phyloP scores from a whole-genome alignment of 2,888 invertebrate genomes.

The Limnephilus lunatus region DNA sequence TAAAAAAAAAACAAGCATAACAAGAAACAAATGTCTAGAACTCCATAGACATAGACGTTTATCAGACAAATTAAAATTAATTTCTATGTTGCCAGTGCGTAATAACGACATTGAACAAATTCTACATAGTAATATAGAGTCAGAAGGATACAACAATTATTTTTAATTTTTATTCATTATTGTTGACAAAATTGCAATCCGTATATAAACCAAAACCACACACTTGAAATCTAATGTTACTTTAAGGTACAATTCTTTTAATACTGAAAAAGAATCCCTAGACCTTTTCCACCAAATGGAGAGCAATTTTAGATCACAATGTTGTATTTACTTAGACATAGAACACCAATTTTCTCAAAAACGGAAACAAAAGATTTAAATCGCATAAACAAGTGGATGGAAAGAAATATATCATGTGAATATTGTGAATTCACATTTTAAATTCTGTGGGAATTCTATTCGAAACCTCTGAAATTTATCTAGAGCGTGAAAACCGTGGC shows the following conservation, averaged over 20 bases:
- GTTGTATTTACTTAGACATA: not conserved
- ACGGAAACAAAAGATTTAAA: not conserved
- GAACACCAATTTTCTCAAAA: not conserved
- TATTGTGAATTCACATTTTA: not conserved
- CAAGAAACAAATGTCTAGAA: too few relatives aligned
- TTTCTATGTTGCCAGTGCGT: not conserved
- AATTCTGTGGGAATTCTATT: not conserved
- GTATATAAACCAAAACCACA: too few relatives aligned
- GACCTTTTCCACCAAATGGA: not conserved
- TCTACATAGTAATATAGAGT: too few relatives aligned
- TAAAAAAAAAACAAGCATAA: too few relatives aligned
- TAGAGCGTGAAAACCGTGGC: not conserved
- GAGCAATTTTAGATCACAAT: not conserved
- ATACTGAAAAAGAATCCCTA: not conserved
- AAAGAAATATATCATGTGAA: not conserved
- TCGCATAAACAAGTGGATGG: not conserved
- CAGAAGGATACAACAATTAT: not conserved
- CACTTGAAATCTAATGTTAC: too few relatives aligned
- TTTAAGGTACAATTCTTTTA: too few relatives aligned
- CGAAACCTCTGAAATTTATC: not conserved
- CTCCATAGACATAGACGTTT: not conserved
- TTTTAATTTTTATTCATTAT: not conserved
- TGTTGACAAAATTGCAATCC: too few relatives aligned
- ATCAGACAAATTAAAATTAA: not conserved
- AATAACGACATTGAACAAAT: not conserved